Evolutionary conservation across 2,888 invertebrate species (phyloP).

Genomic region (Dryobota labecula): DNA sequence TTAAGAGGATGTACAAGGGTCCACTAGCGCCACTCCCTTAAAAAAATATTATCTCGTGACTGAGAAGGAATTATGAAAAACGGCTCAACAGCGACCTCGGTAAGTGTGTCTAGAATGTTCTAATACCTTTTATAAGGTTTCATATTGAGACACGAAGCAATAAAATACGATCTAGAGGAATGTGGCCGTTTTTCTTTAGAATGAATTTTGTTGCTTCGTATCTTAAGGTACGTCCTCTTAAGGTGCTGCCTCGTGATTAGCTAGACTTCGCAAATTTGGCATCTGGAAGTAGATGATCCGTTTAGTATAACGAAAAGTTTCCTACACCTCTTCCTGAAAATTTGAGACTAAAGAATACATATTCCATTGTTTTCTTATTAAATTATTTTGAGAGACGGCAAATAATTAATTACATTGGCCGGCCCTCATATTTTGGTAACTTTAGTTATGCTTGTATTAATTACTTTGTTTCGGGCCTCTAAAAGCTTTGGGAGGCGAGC

Average conservation of each 20-base stretch:
- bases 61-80: no score
- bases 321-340: background rate
- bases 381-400: background rate
- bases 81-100: no score
- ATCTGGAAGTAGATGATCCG: background rate
- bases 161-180: no score
- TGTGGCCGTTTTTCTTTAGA: no score
- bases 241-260: background rate
- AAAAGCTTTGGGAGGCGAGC: slow-evolving; percentile 43
- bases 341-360: background rate
- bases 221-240: no score
- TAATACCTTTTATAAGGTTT: no score
- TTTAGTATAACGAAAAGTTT: background rate
- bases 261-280: background rate
- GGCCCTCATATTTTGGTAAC: slow-evolving; percentile 15
- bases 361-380: slow-evolving; percentile 1
- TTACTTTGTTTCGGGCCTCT: slow-evolving; percentile 55
- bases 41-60: no score
- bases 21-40: no score
- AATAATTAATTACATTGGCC: slow-evolving; percentile 20
- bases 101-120: no score
- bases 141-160: no score
- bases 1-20: no score
- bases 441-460: slow-evolving; percentile 49
- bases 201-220: no score